Percentiles rank a stretch among this genome's conserved stretches.
phyloP scores from a whole-genome alignment of 2,113 vertebrate genomes.

The Conger conger region DNA sequence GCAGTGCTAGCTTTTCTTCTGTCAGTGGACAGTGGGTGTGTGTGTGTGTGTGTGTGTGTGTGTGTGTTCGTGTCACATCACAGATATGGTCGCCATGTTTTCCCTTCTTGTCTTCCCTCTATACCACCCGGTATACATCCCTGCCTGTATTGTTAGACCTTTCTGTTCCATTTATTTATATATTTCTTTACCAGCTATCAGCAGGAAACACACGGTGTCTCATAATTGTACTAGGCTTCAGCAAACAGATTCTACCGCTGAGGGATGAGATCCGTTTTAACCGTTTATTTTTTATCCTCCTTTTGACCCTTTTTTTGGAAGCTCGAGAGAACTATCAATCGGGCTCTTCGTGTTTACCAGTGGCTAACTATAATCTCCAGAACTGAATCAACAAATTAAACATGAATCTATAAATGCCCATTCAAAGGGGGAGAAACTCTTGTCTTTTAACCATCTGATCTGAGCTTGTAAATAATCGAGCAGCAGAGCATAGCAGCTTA shows the following conservation, averaged over 20 bases:
- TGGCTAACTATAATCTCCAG: not conserved
- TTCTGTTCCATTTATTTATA: slow-evolving; percentile 17
- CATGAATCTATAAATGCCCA: not conserved
- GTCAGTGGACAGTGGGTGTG: no score
- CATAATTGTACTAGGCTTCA: not conserved
- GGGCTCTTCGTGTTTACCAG: not conserved
- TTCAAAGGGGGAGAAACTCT: no score
- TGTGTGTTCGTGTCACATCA: no score
- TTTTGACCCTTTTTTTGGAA: slow-evolving; percentile 7
- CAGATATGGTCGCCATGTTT: not conserved
- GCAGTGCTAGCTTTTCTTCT: no score
- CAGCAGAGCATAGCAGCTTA: no score
- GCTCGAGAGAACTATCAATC: not conserved
- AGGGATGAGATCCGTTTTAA: not conserved
- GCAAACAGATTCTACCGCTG: not conserved
- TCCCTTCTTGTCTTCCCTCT: not conserved
- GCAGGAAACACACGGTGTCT: slow-evolving; percentile 11
- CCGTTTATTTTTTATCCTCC: not conserved
- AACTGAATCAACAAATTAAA: not conserved
- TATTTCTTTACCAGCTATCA: slow-evolving; percentile 36
- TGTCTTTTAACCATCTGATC: no score
- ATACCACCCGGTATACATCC: not conserved
- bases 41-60: not conserved
- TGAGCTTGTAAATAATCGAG: no score
- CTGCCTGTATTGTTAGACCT: slow-evolving; percentile 24